phyloP scores from a whole-genome alignment of 35 echinoderm and acorn worm genomes.

The Acanthaster planci region DNA sequence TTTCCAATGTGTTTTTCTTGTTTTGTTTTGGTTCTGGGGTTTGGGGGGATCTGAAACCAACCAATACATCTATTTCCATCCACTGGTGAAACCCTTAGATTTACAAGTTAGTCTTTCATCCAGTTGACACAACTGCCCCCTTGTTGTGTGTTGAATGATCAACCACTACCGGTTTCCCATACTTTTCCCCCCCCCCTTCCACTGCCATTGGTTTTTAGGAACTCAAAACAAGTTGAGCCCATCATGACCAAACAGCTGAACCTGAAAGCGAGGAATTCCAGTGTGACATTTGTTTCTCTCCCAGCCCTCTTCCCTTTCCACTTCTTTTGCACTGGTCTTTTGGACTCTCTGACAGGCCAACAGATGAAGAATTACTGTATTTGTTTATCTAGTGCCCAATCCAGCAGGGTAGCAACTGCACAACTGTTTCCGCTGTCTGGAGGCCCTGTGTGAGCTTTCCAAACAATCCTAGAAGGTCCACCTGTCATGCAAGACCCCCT shows the following conservation, averaged over 20 bases:
- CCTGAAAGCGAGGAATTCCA: neutral
- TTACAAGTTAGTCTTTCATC: slow-evolving; percentile 10
- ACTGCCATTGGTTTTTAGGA: no score
- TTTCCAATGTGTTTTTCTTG: no score
- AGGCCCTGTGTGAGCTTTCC: neutral
- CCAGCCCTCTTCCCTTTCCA: neutral
- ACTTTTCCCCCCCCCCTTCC: no score
- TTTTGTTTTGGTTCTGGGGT: no score
- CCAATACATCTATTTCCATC: neutral
- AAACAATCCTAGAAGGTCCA: neutral
- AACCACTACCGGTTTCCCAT: neutral
- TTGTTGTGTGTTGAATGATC: slow-evolving; percentile 21
- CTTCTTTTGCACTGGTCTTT: neutral
- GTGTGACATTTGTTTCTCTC: neutral
- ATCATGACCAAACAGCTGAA: neutral
- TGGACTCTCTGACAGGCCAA: neutral
- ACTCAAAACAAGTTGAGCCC: neutral
- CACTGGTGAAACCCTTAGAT: neutral
- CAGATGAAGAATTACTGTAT: slow-evolving; percentile 34
- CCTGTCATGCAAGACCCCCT: neutral
- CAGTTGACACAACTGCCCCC: slow-evolving; percentile 11
- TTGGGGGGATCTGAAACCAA: neutral
- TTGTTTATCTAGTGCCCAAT: slow-evolving; percentile 15
- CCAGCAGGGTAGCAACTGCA: neutral
- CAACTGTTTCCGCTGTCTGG: slow-evolving; percentile 14